phyloP scores from a whole-genome alignment of 2,113 vertebrate genomes.

The Ciconia stormi region DNA sequence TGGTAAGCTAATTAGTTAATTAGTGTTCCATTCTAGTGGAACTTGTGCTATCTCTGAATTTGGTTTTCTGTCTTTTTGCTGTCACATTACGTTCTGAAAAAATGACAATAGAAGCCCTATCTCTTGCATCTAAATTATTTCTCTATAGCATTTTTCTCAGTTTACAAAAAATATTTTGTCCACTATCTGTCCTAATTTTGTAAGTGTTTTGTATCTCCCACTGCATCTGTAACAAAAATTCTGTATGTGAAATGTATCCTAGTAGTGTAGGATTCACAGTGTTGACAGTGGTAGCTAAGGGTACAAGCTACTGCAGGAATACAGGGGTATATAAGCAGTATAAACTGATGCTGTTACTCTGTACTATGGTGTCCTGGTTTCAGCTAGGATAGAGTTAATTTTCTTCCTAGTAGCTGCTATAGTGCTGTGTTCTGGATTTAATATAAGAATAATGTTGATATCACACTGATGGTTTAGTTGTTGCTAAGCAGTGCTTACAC shows the following conservation, averaged over 20 bases:
- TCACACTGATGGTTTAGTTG: too few species aligned
- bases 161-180: neutral
- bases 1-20: neutral
- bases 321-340: neutral
- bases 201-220: neutral
- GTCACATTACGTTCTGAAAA: neutral
- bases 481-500: too few species aligned
- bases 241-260: neutral
- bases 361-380: too few species aligned
- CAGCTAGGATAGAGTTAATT: too few species aligned
- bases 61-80: neutral
- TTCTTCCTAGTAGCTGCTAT: too few species aligned
- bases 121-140: neutral
- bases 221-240: neutral
- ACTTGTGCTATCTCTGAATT: neutral
- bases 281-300: neutral
- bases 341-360: neutral
- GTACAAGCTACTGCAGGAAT: neutral
- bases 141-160: neutral
- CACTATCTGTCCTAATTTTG: neutral
- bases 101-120: neutral
- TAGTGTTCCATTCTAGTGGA: neutral
- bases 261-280: neutral
- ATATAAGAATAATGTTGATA: too few species aligned
- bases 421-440: too few species aligned